A percentile compares a stretch with the other conserved stretches of the same genome.
Conservation (phyloP, 2,888 invertebrate genomes). For the Mesorhabditis sp. region DNA sequence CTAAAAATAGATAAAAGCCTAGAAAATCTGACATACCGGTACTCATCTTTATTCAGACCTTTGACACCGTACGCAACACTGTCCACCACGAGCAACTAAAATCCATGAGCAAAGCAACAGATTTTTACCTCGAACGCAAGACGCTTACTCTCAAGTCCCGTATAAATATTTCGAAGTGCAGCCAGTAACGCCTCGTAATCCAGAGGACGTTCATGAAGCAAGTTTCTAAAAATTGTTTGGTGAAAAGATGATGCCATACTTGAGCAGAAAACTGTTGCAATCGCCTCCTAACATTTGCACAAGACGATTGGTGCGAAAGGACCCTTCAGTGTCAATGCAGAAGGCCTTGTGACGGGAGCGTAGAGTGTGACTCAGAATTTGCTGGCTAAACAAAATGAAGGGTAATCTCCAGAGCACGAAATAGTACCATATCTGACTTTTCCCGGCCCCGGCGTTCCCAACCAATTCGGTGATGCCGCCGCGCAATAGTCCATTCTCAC, state of each 20-base stretch:
- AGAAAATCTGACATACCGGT: neutral
- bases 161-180: neutral
- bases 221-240: neutral
- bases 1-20: neutral
- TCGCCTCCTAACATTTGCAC: neutral
- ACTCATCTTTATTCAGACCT: neutral
- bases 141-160: too few relatives aligned
- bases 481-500: slow-evolving; percentile 2
- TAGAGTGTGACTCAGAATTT: neutral
- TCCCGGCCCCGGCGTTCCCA: neutral
- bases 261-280: neutral
- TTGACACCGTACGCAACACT: slow-evolving; percentile 1
- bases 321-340: slow-evolving; percentile 1
- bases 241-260: neutral
- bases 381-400: too few relatives aligned
- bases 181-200: slow-evolving; percentile 2
- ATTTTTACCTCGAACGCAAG: too few relatives aligned
- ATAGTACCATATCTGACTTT: neutral
- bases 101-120: neutral
- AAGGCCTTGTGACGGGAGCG: neutral
- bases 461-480: neutral
- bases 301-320: neutral
- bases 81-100: slow-evolving; percentile 4
- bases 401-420: neutral
- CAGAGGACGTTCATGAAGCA: neutral